Evolutionary conservation across 2,797 vertebrate genomes (phyloP), one percentile per base, ranked within the genome.

Genomic region (Harpagifer antarcticus): DNA sequence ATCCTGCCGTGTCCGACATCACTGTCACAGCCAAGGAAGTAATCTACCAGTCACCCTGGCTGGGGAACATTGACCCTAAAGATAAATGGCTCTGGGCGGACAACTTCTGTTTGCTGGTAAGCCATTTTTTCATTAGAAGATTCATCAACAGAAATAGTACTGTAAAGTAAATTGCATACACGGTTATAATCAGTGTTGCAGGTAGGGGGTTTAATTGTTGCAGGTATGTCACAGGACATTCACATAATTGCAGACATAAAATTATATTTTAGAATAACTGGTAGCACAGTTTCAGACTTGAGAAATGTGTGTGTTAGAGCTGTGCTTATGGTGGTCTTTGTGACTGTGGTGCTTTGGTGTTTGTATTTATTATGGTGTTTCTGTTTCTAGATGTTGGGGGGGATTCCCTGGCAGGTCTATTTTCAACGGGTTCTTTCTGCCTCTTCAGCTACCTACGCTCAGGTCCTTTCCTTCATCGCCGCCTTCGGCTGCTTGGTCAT

Each of bases 341-440:
- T 71, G 62, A 78, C 54, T 80, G 68, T 56, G 43, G n/a, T 73
- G 48, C 17, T 4, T 59, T 77, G 76, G 53, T 87, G 81, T 87
- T 53, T 84, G 74, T 88, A 87, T 90, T 92, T 79, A 90, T 62
- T 52, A 48, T 90, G 84, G 63, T 84, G 78, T 90, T 79, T 95
- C 83, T 92, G 59, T 93, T 92, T 94, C 69, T 94, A 99, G 98
- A 97, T 96, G 45, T 90, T 99, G 82, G 98, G 98, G 89, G 98
- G 98, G 82, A 98, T 99, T 82, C 98, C 98, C 19, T 99, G 98
- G 98, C 98, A 99, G 93, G 97, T 98, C 0, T 99, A 99, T 95
- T 99, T 99, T 91, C 98, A 99, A 89, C 89, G 98, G 86, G 98
- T 99, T 81, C 96, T 99, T 68, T 99, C 98, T 78, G 97, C 97